Conservation (phyloP, 2,797 vertebrate genomes). For the Heliangelus exortis region DNA sequence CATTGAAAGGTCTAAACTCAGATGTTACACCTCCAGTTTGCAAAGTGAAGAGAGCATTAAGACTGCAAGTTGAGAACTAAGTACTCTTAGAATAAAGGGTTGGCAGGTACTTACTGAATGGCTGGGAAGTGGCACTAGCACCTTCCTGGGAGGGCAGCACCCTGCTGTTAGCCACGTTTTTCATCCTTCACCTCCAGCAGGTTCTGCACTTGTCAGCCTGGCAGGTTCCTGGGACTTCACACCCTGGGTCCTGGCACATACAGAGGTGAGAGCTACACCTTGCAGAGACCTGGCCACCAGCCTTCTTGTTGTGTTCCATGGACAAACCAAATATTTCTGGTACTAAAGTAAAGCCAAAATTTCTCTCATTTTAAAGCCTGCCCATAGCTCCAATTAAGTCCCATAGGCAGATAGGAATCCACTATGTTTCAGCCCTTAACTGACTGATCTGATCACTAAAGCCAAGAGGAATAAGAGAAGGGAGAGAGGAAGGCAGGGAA, state of each 20-base stretch:
- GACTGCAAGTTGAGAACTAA: background rate
- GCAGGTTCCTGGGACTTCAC: background rate
- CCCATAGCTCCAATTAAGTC: background rate
- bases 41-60: background rate
- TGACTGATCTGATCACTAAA: background rate
- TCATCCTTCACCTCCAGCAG: fast-evolving
- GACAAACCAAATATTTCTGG: background rate
- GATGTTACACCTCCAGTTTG: background rate
- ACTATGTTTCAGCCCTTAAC: background rate
- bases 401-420: background rate
- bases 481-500: background rate
- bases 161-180: background rate
- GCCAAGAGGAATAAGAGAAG: background rate
- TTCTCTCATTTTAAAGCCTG: background rate
- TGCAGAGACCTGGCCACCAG: background rate
- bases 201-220: background rate
- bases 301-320: background rate
- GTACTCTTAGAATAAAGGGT: background rate
- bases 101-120: background rate
- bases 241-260: background rate
- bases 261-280: background rate
- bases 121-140: background rate
- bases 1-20: background rate
- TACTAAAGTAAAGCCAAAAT: background rate
- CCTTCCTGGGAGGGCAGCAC: background rate